A percentile compares a stretch with the other conserved stretches of the same genome.
These are phyloP conservation scores for Paelopatides confundens DNA, from an alignment of 53 echinoderm and acorn worm species.

Conservation along the genomic window DNA sequence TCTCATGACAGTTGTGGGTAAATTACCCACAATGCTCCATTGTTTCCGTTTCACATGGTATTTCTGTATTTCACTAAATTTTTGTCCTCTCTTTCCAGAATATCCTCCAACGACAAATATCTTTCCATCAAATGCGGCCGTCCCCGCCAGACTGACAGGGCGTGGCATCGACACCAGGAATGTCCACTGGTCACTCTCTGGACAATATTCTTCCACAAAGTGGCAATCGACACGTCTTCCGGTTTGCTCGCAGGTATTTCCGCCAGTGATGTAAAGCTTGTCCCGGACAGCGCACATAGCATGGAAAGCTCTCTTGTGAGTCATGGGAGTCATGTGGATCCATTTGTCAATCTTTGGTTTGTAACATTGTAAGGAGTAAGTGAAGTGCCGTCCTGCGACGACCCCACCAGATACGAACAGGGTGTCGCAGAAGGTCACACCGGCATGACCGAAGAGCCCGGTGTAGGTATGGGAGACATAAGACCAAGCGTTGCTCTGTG, in stretches of 20 bases:
- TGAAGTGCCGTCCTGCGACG: slow-evolving; percentile 83
- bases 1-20: slow-evolving; percentile 84
- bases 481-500: slow-evolving; percentile 71
- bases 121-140: slow-evolving; percentile 49
- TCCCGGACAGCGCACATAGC: slow-evolving; percentile 77
- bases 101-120: slow-evolving; percentile 89
- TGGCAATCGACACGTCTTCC: slow-evolving; percentile 78
- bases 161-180: slow-evolving; percentile 70
- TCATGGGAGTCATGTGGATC: slow-evolving; percentile 89
- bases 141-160: slow-evolving; percentile 84
- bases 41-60: slow-evolving; percentile 65
- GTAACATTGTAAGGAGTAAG: slow-evolving; percentile 86
- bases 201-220: slow-evolving; percentile 77
- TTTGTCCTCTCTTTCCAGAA: slow-evolving; percentile 78
- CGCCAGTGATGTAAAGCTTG: slow-evolving; percentile 85
- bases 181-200: slow-evolving; percentile 70
- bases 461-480: slow-evolving; percentile 72
- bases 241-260: slow-evolving; percentile 68
- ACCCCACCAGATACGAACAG: slow-evolving; percentile 87
- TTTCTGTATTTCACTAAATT: slow-evolving; percentile 80
- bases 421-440: slow-evolving; percentile 70
- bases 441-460: slow-evolving; percentile 84
- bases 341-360: slow-evolving; percentile 82
- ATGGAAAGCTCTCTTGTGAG: slow-evolving; percentile 85
- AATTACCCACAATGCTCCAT: slow-evolving; percentile 80